A percentile compares a stretch with the other conserved stretches of the same genome.
These are phyloP conservation scores for Adelphocoris suturalis DNA, from an alignment of 2,888 invertebrate genomes.

Conservation along the genomic window DNA sequence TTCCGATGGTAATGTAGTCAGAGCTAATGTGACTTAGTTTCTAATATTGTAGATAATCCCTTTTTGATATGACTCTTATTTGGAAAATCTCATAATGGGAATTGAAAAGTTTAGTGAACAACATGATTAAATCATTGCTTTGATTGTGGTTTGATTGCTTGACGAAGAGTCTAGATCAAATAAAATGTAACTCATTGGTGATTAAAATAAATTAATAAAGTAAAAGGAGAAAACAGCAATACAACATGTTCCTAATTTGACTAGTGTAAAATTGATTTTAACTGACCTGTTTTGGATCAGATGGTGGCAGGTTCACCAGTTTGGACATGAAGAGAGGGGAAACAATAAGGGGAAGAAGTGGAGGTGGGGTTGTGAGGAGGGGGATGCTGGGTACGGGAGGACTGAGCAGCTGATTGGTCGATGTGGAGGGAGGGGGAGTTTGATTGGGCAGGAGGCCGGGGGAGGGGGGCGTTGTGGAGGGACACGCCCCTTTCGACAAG, in stretches of 20 bases:
- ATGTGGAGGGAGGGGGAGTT: background rate
- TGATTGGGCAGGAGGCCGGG: background rate
- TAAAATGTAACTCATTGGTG: background rate
- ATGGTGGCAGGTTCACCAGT: background rate
- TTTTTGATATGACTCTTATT: too few relatives aligned
- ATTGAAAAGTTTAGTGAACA: too few relatives aligned
- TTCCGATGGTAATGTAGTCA: too few relatives aligned
- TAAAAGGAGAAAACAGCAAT: too few relatives aligned
- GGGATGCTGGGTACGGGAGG: background rate
- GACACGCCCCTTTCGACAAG: conserved; percentile 64
- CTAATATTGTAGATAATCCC: too few relatives aligned
- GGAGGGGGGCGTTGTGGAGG: background rate
- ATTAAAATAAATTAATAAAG: background rate
- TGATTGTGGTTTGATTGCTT: background rate
- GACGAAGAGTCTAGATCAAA: background rate
- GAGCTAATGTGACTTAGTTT: too few relatives aligned
- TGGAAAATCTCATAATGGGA: too few relatives aligned
- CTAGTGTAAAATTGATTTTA: background rate
- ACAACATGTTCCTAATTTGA: too few relatives aligned
- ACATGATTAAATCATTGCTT: too few relatives aligned
- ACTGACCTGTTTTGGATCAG: conserved; percentile 5
- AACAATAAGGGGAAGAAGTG: background rate
- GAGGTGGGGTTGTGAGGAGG: background rate
- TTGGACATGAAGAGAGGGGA: conserved; percentile 49
- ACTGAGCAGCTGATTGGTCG: background rate